Evolutionary conservation across 2,113 vertebrate genomes (phyloP).

Genomic region (Siniperca chuatsi): DNA sequence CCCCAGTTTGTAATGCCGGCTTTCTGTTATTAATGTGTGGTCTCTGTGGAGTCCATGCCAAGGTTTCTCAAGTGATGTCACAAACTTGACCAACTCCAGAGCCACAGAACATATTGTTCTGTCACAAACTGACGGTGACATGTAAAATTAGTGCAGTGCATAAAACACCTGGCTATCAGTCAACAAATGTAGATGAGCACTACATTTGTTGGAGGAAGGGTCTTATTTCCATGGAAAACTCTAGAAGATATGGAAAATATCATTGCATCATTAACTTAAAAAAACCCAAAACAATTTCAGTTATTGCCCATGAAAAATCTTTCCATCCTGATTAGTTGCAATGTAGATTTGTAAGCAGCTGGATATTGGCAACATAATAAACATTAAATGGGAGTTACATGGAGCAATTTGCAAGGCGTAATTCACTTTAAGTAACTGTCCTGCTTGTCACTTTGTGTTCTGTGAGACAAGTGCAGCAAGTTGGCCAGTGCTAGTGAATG

Average conservation of each 20-base stretch:
- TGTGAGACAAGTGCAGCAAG: conserved; percentile 34
- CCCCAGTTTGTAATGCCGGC: neutral
- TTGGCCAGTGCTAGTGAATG: conserved; percentile 33
- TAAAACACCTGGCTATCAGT: neutral
- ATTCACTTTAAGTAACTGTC: conserved; percentile 45
- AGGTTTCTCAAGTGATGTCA: neutral
- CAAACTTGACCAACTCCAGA: neutral
- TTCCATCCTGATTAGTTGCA: neutral
- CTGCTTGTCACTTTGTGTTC: conserved; percentile 46
- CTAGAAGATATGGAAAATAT: neutral
- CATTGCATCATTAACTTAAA: neutral
- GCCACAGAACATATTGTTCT: no score
- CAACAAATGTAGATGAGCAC: neutral
- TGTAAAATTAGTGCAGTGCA: neutral
- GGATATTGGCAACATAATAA: conserved; percentile 24
- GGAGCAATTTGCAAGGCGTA: conserved; percentile 34
- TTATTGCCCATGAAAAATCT: neutral
- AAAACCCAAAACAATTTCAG: neutral
- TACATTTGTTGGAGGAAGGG: neutral
- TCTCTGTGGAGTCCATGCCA: neutral
- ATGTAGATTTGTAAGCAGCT: neutral
- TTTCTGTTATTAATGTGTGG: neutral
- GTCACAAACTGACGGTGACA: neutral
- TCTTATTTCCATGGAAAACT: neutral
- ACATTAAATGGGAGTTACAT: conserved; percentile 5